These are phyloP conservation scores for Phaedon cochleariae DNA, from an alignment of 2,888 invertebrate genomes.

Conservation along the genomic window DNA sequence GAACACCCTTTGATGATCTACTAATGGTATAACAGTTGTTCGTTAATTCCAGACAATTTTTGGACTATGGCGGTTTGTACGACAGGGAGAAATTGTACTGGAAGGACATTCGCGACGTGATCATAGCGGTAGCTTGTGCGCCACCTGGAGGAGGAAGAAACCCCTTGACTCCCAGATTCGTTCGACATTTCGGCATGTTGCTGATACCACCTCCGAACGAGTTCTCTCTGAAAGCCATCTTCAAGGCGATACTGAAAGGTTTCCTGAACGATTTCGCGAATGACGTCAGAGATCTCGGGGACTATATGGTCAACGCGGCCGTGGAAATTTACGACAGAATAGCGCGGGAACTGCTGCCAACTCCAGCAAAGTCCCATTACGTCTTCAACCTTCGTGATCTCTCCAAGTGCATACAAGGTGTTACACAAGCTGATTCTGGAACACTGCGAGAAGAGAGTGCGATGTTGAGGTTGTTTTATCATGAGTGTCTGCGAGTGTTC, in stretches of 20 bases:
- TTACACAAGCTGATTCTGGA: conserved; percentile 81
- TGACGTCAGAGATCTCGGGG: conserved; percentile 72
- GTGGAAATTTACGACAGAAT: conserved; percentile 86
- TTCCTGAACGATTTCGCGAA: conserved; percentile 81
- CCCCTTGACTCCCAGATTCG: conserved; percentile 82
- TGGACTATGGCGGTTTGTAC: conserved; percentile 83
- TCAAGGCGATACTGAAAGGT: conserved; percentile 76
- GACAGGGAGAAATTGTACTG: conserved; percentile 89
- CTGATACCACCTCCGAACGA: conserved; percentile 84
- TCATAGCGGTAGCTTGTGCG: conserved; percentile 84
- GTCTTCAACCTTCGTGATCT: conserved; percentile 91
- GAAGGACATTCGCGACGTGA: conserved; percentile 87
- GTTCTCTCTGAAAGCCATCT: conserved; percentile 79
- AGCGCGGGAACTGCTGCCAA: conserved; percentile 82
- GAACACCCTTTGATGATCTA: too few relatives aligned
- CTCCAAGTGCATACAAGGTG: conserved; percentile 91
- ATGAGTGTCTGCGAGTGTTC: conserved; percentile 91
- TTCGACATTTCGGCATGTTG: conserved; percentile 88
- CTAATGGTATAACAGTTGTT: too few relatives aligned
- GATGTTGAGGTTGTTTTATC: conserved; percentile 85
- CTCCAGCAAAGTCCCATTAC: conserved; percentile 92
- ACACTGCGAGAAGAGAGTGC: conserved; percentile 72
- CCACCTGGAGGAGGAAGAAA: conserved; percentile 93
- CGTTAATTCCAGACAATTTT: conserved; percentile 69
- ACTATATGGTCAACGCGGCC: conserved; percentile 81